Conservation (phyloP, 2,888 invertebrate species). For the Cryptops parisi region DNA sequence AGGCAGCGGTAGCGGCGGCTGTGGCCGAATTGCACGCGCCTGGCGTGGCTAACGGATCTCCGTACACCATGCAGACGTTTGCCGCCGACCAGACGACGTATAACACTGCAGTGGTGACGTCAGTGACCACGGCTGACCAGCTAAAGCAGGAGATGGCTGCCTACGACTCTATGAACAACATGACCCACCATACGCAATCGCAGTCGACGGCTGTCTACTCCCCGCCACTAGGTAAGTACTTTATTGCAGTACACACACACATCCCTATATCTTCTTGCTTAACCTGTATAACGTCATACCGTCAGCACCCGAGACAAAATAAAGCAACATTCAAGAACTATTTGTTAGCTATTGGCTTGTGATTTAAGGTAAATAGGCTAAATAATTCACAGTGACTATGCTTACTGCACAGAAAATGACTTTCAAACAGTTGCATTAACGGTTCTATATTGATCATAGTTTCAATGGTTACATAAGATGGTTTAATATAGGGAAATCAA, state of each 20-base stretch:
- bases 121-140: constrained; percentile 16
- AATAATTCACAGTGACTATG: too few relatives aligned
- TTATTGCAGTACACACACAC: neutral
- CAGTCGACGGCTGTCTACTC: constrained; percentile 53
- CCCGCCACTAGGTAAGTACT: constrained; percentile 49
- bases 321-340: too few relatives aligned
- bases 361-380: too few relatives aligned
- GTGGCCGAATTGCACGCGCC: constrained; percentile 6
- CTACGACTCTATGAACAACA: constrained; percentile 45
- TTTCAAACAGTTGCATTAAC: too few relatives aligned
- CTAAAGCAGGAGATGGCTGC: constrained; percentile 19
- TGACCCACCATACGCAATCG: constrained; percentile 44
- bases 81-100: constrained; percentile 10
- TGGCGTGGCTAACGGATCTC: constrained; percentile 16
- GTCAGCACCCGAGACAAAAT: too few relatives aligned
- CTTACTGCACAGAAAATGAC: too few relatives aligned
- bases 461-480: too few relatives aligned
- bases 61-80: constrained; percentile 17
- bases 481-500: too few relatives aligned
- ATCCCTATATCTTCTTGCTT: neutral
- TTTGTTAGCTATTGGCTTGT: too few relatives aligned
- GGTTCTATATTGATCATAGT: too few relatives aligned
- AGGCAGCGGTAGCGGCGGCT: constrained; percentile 12
- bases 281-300: neutral
- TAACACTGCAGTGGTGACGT: constrained; percentile 8